These are phyloP conservation scores for Idaea dimidiata DNA, from an alignment of 2,888 invertebrate genomes.

Conservation along the genomic window DNA sequence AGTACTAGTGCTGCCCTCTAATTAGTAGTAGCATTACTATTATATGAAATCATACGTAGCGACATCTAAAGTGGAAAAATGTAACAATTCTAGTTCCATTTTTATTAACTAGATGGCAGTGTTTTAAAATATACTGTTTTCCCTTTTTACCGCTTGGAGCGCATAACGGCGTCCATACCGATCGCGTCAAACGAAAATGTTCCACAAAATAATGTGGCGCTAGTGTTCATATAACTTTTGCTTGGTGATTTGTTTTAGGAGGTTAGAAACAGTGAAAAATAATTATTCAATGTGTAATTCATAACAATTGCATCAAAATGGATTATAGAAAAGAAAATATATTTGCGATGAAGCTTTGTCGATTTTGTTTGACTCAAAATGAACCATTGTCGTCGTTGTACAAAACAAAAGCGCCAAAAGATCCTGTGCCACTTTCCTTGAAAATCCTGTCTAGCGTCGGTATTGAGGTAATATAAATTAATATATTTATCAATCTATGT, in stretches of 20 bases:
- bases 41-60: not conserved
- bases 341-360: conserved; percentile 84
- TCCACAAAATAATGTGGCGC: conserved; percentile 38
- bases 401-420: conserved; percentile 79
- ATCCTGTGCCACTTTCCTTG: conserved; percentile 83
- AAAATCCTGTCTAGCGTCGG: conserved; percentile 89
- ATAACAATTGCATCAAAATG: conserved; percentile 58
- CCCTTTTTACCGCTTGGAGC: conserved; percentile 33
- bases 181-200: conserved; percentile 19
- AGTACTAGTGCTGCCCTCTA: no score
- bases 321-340: conserved; percentile 82
- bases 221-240: conserved; percentile 37
- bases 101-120: conserved; percentile 12
- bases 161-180: conserved; percentile 35
- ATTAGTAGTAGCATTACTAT: not conserved
- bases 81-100: conserved; percentile 3
- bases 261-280: conserved; percentile 52
- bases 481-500: not conserved
- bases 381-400: conserved; percentile 84
- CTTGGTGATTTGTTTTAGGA: conserved; percentile 28
- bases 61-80: conserved; percentile 39
- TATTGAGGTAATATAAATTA: conserved; percentile 83
- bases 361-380: conserved; percentile 86
- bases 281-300: conserved; percentile 29
- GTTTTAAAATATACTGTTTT: conserved; percentile 17